These are phyloP conservation scores for Drosophila algonquin DNA, from an alignment of 2,888 invertebrate genomes.

Conservation along the genomic window DNA sequence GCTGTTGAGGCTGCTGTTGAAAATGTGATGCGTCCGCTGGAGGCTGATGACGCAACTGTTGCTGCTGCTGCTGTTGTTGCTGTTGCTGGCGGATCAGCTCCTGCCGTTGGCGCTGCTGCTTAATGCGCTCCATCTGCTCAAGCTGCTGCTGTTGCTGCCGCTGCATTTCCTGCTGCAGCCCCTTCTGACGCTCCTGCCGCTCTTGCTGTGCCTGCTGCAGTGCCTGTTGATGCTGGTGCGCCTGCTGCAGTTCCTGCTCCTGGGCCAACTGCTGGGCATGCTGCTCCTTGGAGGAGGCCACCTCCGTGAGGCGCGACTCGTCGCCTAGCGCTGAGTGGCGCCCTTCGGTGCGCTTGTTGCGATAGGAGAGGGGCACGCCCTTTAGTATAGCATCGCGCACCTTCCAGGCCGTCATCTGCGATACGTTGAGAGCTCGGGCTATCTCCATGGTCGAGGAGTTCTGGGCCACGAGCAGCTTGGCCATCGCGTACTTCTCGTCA, in stretches of 20 bases:
- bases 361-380: slow-evolving; percentile 83
- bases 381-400: slow-evolving; percentile 83
- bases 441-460: slow-evolving; percentile 83
- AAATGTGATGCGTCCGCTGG: slow-evolving; percentile 42
- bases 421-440: slow-evolving; percentile 82
- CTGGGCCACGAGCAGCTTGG: slow-evolving; percentile 82
- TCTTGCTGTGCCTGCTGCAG: slow-evolving; percentile 48
- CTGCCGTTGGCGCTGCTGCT: slow-evolving; percentile 60
- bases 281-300: slow-evolving; percentile 58
- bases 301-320: slow-evolving; percentile 46
- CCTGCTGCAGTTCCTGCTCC: slow-evolving; percentile 56
- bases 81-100: slow-evolving; percentile 52
- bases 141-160: slow-evolving; percentile 49
- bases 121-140: slow-evolving; percentile 33
- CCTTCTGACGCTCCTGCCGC: slow-evolving; percentile 35
- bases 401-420: slow-evolving; percentile 84
- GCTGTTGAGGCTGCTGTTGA: slow-evolving; percentile 49
- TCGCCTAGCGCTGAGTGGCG: slow-evolving; percentile 41
- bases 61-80: slow-evolving; percentile 47
- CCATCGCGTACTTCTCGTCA: slow-evolving; percentile 83
- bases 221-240: slow-evolving; percentile 51
- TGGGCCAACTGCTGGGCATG: slow-evolving; percentile 59
- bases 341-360: slow-evolving; percentile 76
- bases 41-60: slow-evolving; percentile 1
- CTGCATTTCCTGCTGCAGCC: slow-evolving; percentile 50